Conservation (phyloP, 1,140 invertebrate species). For the Zaprionus lachaisei region DNA sequence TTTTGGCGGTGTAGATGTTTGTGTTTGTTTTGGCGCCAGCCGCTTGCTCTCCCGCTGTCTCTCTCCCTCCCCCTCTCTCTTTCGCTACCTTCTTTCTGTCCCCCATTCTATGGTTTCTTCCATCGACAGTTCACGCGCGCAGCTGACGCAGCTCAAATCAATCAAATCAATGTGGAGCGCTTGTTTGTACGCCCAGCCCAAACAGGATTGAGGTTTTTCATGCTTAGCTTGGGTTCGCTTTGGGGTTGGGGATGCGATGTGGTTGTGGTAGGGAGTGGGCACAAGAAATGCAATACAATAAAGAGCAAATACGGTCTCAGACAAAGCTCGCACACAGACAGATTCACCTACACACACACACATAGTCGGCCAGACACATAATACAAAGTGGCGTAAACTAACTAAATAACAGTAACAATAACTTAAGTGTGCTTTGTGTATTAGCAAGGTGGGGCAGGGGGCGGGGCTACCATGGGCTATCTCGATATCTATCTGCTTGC, state of each 20-base stretch:
- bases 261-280: slow-evolving; percentile 17
- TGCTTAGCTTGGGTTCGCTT: background rate
- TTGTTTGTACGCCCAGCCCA: slow-evolving; percentile 49
- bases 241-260: background rate
- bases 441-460: slow-evolving; percentile 37
- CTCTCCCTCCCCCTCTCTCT: background rate
- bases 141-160: slow-evolving; percentile 80
- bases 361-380: slow-evolving; percentile 41
- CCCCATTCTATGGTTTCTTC: slow-evolving; percentile 28
- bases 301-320: slow-evolving; percentile 73
- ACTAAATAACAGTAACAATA: slow-evolving; percentile 83
- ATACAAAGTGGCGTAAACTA: slow-evolving; percentile 82
- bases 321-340: slow-evolving; percentile 55
- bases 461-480: slow-evolving; percentile 15
- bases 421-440: slow-evolving; percentile 81
- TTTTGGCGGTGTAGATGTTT: slow-evolving; percentile 30
- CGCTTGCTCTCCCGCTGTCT: background rate
- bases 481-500: slow-evolving; percentile 34
- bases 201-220: background rate
- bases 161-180: slow-evolving; percentile 78
- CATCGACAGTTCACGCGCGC: slow-evolving; percentile 56
- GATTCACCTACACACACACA: slow-evolving; percentile 17
- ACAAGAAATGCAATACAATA: slow-evolving; percentile 78
- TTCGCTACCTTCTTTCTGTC: background rate
- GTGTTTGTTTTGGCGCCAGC: slow-evolving; percentile 49